Evolutionary conservation across 2,797 vertebrate genomes (phyloP), one percentile per base, ranked within the genome.

Genomic region (Peromyscus eremicus): DNA sequence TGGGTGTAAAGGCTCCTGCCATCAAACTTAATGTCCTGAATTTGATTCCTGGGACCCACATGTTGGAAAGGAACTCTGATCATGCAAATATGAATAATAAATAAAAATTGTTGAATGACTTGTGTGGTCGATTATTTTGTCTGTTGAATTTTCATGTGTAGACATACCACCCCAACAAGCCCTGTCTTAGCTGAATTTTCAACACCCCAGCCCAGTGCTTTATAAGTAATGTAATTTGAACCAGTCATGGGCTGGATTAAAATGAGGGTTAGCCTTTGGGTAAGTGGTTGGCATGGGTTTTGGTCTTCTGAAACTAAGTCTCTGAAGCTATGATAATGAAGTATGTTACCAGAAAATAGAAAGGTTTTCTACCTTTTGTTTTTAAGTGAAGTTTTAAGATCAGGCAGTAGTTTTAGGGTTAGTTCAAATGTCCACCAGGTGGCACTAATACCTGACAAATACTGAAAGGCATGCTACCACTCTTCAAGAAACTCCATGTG

Each of bases 371-470:
- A 29, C 4, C 2, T 87, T 64, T 60, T 75, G 52, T 77, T 93
- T 80, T 57, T 43, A 83, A 32, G 17, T 8, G n/a, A 32, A 68
- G 4, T 9, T 13, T 13, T 11, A 52, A 49, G 52, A 90, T 86
- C 37, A 68, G 95, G 66, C 32, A 75, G 2, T 85, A 17, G 37
- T 85, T 95, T 92, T 92, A 86, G 27, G 4, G 86, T 70, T 96
- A 86, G 37, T 94, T 89, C 55, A 93, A 89, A 66, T 89, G 83
- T 57, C 97, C 97, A 95, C 94, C 89, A 97, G 97, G 87, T 98
- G 97, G 97, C 96, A 91, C 83, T 90, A 84, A 10, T 97, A 32
- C 49, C 80, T 60, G 88, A 2, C 68, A 92, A 73, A 60, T 91
- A 75, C 37, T 0, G 27, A 94, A 93, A 94, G 92, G 76, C 27